Evolutionary conservation across 35 echinoderm and acorn worm species (phyloP).

Genomic region (Heliocidaris tuberculata): DNA sequence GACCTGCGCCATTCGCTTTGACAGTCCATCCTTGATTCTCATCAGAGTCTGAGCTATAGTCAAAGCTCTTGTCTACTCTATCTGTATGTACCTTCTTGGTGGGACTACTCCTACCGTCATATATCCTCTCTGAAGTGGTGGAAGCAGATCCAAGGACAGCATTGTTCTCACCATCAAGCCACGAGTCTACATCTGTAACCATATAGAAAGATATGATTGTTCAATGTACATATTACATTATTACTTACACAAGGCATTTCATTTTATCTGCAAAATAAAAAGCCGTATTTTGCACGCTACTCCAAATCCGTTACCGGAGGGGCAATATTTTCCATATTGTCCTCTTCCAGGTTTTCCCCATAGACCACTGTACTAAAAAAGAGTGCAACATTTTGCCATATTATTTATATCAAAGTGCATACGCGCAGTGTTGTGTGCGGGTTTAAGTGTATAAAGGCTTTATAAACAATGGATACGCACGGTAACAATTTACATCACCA

Average conservation of each 20-base stretch:
- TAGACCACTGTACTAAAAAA: no score
- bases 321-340: no score
- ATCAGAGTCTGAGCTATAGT: constrained; percentile 49
- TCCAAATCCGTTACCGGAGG: no score
- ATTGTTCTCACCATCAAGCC: constrained; percentile 90
- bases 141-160: constrained; percentile 71
- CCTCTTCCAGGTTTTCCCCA: no score
- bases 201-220: not conserved
- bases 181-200: constrained; percentile 72
- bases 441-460: no score
- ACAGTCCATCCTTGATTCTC: constrained; percentile 61
- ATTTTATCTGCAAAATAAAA: no score
- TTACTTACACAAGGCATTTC: not conserved
- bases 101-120: constrained; percentile 88
- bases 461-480: no score
- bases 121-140: constrained; percentile 89
- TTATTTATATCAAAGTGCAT: no score
- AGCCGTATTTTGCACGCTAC: no score
- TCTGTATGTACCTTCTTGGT: constrained; percentile 1
- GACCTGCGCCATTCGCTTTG: not conserved
- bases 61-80: not conserved
- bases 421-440: no score
- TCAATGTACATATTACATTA: not conserved
- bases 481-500: no score
- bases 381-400: no score